These are phyloP conservation scores for Erebia palarica DNA, from an alignment of 2,888 invertebrate species.

Conservation along the genomic window DNA sequence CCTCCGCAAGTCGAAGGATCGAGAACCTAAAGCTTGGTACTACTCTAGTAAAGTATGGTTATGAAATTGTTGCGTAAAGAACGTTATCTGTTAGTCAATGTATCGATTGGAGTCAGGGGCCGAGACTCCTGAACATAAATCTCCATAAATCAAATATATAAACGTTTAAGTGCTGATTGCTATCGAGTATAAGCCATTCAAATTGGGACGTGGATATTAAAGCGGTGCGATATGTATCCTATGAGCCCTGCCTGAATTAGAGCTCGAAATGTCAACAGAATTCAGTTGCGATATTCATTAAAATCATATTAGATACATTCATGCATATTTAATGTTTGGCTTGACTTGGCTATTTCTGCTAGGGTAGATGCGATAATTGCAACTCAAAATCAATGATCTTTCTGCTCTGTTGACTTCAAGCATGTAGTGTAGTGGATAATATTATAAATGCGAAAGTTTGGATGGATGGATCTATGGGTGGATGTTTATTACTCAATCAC, in stretches of 20 bases:
- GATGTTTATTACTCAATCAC: too few relatives aligned
- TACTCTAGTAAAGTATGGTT: background rate
- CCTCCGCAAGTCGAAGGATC: too few relatives aligned
- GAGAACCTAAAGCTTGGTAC: background rate
- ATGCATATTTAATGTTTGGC: constrained; percentile 8
- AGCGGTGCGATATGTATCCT: constrained; percentile 24
- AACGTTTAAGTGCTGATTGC: constrained; percentile 23
- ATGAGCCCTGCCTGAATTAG: constrained; percentile 9
- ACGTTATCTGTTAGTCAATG: constrained; percentile 10
- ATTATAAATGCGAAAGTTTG: too few relatives aligned
- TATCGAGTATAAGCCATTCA: constrained; percentile 27
- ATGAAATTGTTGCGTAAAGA: constrained; percentile 11
- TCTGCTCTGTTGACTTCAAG: too few relatives aligned
- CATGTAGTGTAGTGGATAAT: too few relatives aligned
- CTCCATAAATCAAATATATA: constrained; percentile 24
- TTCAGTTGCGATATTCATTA: constrained; percentile 7
- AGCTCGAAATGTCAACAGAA: constrained; percentile 20
- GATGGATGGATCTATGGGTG: too few relatives aligned
- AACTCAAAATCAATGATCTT: background rate
- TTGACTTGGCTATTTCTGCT: background rate
- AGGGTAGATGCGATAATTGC: background rate
- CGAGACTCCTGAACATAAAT: constrained; percentile 17
- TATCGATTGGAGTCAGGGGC: constrained; percentile 16
- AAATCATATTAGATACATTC: constrained; percentile 13
- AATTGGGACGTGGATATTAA: constrained; percentile 22